Percentiles rank a stretch among this genome's conserved stretches.
Conservation (phyloP, 2,113 vertebrate genomes). For the Choloepus hoffmanni region DNA sequence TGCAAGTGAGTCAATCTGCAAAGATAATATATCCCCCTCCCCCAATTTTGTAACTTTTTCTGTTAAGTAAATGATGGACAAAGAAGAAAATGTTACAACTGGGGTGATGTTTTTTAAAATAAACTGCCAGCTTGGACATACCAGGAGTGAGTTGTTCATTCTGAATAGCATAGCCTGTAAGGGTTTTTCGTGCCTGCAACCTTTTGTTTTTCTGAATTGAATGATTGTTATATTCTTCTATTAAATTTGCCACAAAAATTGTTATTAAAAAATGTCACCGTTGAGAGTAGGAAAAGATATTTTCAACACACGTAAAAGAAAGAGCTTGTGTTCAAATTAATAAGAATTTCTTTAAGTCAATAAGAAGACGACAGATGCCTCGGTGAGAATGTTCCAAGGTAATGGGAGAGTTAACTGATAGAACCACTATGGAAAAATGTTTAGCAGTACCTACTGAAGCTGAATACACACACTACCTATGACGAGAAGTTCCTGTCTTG, state of each 20-base stretch:
- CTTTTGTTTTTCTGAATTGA: not conserved
- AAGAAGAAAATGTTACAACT: not conserved
- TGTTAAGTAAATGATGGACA: constrained; percentile 32
- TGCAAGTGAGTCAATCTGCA: not conserved
- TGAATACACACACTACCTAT: not conserved
- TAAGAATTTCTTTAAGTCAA: not conserved
- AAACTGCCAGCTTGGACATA: constrained; percentile 58
- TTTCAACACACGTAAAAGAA: not conserved
- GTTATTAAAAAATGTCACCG: not conserved
- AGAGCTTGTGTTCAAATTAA: not conserved
- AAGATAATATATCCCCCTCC: not conserved
- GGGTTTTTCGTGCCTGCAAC: not conserved
- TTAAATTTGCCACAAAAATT: not conserved
- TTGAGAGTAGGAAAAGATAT: not conserved
- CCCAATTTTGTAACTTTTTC: not conserved
- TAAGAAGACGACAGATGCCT: not conserved
- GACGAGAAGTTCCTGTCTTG: not conserved
- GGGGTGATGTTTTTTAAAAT: constrained; percentile 47
- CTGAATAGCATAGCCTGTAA: not conserved
- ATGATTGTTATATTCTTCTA: not conserved
- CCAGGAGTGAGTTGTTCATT: not conserved
- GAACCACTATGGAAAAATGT: not conserved
- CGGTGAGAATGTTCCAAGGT: not conserved
- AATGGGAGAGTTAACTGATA: not conserved
- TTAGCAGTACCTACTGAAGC: not conserved